Conservation (phyloP, 2,888 invertebrate species). For the Cheilosia impressa region DNA sequence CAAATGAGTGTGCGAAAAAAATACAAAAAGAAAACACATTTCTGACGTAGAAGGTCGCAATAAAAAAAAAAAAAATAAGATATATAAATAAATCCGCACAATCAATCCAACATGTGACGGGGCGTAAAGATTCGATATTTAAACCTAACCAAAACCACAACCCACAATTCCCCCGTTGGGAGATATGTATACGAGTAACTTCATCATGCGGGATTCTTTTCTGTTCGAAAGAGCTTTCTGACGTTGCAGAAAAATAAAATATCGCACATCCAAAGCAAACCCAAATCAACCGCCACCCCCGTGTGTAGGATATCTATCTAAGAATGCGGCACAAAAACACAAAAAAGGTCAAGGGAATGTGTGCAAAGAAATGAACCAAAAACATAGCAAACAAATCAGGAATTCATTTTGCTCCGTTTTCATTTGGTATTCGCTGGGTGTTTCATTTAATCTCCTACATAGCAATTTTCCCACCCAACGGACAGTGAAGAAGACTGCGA, state of each 20-base stretch:
- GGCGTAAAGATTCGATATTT: neutral
- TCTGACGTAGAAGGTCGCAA: conserved; percentile 14
- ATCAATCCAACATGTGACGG: neutral
- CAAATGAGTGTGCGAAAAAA: conserved; percentile 10
- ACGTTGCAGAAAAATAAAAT: conserved; percentile 12
- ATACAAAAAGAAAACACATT: neutral
- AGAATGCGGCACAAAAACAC: neutral
- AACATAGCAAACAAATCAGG: conserved; percentile 42
- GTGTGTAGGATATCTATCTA: neutral
- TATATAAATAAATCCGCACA: conserved; percentile 52
- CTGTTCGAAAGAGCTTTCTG: conserved; percentile 17
- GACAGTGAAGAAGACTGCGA: conserved; percentile 9
- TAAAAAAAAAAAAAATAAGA: too few relatives aligned
- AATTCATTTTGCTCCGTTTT: conserved; percentile 23
- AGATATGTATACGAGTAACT: conserved; percentile 11
- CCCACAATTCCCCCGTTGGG: conserved; percentile 9
- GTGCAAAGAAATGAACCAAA: conserved; percentile 31
- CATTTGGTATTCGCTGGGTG: neutral
- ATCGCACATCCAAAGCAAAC: neutral
- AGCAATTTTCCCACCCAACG: conserved; percentile 9
- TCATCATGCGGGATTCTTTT: conserved; percentile 10
- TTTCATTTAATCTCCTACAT: neutral
- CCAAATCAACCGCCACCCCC: neutral
- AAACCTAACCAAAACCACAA: conserved; percentile 2
- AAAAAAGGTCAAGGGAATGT: conserved; percentile 52